Evolutionary conservation across 2,797 vertebrate species (phyloP), one percentile per base, ranked within the genome.

Genomic region (Lophotriccus pileatus): DNA sequence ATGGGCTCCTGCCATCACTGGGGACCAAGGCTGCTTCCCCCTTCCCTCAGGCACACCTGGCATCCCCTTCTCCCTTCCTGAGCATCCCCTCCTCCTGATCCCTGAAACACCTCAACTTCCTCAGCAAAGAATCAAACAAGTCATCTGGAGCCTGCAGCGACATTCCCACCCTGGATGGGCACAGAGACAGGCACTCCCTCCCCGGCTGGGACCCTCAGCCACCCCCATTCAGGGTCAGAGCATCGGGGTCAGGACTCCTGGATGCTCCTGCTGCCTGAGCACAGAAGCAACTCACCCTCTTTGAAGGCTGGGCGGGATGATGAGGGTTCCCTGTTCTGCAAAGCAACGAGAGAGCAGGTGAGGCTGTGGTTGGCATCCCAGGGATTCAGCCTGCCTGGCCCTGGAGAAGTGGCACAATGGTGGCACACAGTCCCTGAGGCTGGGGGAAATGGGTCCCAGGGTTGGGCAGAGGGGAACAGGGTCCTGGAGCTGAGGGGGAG

Each of bases 201-300:
- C 55, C 44, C 0, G 0, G 5, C 14, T 20, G 37, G 63, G 34
- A 64, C 16, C 30, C 17, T 1, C 1, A 2, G 53, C 23, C 43
- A 41, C 10, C 10, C 44, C 3, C 17, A 7, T 5, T 79, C 1
- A 3, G 36, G 24, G 6, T n/a, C 39, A 21, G n/a, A 44, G 64
- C 39, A 59, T 14, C 14, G 4, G 24, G 16, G 34, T 28, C 69
- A 86, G 25, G 47, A 73, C 43, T 62, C 52, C 16, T 14, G n/a
- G 14, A 20, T 36, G 41, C 20, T 89, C 34, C 18, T 25, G 49
- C n/a, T 68, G 30, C 74, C 68, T 0, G 1, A 78, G 39, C 9
- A 17, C 4, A 52, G 12, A 41, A 63, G 14, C n/a, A 69, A 97
- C 98, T 98, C 95, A 99, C 99, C 99, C 39, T 99, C 98, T 97